Evolutionary conservation across 2,888 invertebrate species (phyloP).

Genomic region (Lithophane socia): DNA sequence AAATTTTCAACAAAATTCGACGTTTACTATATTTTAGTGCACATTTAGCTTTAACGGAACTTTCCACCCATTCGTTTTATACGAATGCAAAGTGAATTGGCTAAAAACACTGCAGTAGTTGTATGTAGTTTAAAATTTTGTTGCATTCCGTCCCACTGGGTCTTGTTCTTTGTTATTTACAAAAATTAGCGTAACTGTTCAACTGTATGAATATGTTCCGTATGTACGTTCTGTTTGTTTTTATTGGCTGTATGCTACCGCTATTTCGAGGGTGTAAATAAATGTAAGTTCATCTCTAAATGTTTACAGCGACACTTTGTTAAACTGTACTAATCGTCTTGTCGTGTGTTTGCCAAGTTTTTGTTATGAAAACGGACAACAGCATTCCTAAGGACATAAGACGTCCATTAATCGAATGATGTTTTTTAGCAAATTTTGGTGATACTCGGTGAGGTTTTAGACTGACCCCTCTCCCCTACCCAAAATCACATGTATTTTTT

Average conservation of each 20-base stretch:
- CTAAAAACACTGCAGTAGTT: conserved; percentile 57
- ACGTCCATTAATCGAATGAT: too few relatives aligned
- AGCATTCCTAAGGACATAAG: too few relatives aligned
- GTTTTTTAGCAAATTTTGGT: too few relatives aligned
- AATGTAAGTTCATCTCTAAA: too few relatives aligned
- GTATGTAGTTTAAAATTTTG: conserved; percentile 58
- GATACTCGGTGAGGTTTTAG: too few relatives aligned
- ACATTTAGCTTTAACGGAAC: conserved; percentile 46
- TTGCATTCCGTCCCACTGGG: conserved; percentile 54
- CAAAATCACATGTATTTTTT: too few relatives aligned
- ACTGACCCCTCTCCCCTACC: too few relatives aligned
- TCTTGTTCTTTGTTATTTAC: conserved; percentile 59
- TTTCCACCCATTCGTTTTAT: conserved; percentile 52
- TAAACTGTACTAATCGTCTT: not conserved
- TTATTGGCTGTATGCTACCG: conserved; percentile 33
- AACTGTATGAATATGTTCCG: conserved; percentile 40
- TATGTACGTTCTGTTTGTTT: conserved; percentile 39
- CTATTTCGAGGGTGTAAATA: not conserved
- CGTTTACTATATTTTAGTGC: conserved; percentile 49
- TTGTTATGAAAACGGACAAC: not conserved
- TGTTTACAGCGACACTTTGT: too few relatives aligned
- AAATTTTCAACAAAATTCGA: conserved; percentile 48
- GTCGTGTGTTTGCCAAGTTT: not conserved
- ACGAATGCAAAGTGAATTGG: conserved; percentile 62
- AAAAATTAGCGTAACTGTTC: conserved; percentile 48